Evolutionary conservation across 2,888 invertebrate genomes (phyloP), one percentile per base, ranked within the genome.

Genomic region (Drosophila vallismaia): DNA sequence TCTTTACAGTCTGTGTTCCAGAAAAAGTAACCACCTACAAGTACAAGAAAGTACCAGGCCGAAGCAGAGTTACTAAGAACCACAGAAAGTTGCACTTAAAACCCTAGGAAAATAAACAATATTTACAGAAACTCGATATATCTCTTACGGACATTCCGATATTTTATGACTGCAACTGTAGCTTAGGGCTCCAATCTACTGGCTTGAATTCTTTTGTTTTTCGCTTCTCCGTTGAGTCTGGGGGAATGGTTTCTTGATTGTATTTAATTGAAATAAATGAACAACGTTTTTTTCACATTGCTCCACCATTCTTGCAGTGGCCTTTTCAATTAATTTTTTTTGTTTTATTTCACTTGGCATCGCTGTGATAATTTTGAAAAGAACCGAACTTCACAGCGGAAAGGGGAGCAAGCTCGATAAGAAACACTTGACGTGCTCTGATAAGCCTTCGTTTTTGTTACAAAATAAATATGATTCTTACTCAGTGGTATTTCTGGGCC

Each of bases 211-310:
- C 69, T 68, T 71, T 74, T 73, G 57, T 44, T 56, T 53, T 36
- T 29, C 24, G 38, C 45, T 26, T 55, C 10, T 53, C 19, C 12
- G 51, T 10, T 42, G 14, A 19, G 19, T 19, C 53, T 52, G n/a
- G 40, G 62, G 62, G 59, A 69, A 68, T 73, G 57, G 56, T 40
- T 82, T 77, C 85, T 89, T 89, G 85, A 89, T 89, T 89, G 90
- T 70, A 79, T 86, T 90, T 88, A 90, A 89, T 89, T 89, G 89
- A 90, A 88, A 89, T 89, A 88, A 89, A 89, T 88, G 87, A 76
- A 67, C 75, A 76, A 64, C 56, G 72, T 59, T 76, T 70, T 69
- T 79, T 77, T 70, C 78, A 74, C 78, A 74, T 72, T 74, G 49
- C 57, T 71, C 46, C 12, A 53, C 70, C 38, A 31, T 45, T 64